Evolutionary conservation across 2,888 invertebrate species (phyloP).

Genomic region (Creontiades dilutus): DNA sequence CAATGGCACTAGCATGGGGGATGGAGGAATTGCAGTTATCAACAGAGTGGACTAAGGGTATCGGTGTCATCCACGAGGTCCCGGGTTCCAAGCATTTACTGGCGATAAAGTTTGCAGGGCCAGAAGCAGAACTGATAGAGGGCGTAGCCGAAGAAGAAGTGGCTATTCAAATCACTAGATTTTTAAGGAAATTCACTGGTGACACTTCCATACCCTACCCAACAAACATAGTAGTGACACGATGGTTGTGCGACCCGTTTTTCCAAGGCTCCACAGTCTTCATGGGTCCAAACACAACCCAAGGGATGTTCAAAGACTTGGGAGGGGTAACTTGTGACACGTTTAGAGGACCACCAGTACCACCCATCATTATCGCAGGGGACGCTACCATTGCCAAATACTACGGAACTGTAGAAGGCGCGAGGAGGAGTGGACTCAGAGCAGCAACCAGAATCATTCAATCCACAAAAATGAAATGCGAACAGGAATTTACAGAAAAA

Average conservation of each 20-base stretch:
- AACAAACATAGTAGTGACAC: conserved; percentile 68
- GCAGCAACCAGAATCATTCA: conserved; percentile 88
- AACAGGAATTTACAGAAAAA: background rate
- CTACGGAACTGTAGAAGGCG: conserved; percentile 89
- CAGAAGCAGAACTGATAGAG: conserved; percentile 69
- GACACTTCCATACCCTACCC: conserved; percentile 73
- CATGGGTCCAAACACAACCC: conserved; percentile 68
- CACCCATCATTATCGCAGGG: conserved; percentile 86
- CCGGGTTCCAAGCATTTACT: conserved; percentile 69
- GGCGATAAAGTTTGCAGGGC: conserved; percentile 61
- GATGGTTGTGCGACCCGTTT: conserved; percentile 69
- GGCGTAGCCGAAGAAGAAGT: conserved; percentile 69
- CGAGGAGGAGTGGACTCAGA: conserved; percentile 87
- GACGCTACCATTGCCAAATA: conserved; percentile 89
- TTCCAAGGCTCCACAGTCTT: conserved; percentile 69
- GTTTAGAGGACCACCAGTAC: conserved; percentile 23
- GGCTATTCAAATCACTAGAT: conserved; percentile 72
- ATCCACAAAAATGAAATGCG: conserved; percentile 32
- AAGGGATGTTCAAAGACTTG: conserved; percentile 66
- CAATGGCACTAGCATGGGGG: conserved; percentile 69
- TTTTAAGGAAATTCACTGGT: conserved; percentile 70
- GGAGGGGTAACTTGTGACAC: conserved; percentile 24
- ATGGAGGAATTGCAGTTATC: conserved; percentile 65
- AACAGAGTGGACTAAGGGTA: conserved; percentile 70
- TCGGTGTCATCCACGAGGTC: conserved; percentile 63